These are phyloP conservation scores for Chrysomela aeneicollis DNA, from an alignment of 2,888 invertebrate species.

Conservation along the genomic window DNA sequence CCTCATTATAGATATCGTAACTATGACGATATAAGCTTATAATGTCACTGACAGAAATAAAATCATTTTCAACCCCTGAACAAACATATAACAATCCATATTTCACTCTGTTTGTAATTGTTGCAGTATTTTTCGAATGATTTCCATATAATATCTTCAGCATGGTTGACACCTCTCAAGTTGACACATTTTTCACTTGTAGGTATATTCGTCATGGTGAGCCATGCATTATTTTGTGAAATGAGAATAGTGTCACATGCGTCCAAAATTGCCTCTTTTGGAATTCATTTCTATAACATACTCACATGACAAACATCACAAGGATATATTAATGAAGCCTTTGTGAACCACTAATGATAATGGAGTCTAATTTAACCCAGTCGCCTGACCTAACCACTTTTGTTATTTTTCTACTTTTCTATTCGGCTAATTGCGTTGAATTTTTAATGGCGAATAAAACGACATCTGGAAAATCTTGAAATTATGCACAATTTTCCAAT, in stretches of 20 bases:
- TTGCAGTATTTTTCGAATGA: too few species aligned
- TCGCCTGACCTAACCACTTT: constrained; percentile 35
- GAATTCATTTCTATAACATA: constrained; percentile 26
- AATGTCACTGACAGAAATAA: too few species aligned
- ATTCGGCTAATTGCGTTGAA: constrained; percentile 32
- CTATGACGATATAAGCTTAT: too few species aligned
- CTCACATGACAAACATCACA: constrained; percentile 26
- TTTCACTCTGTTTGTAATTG: too few species aligned
- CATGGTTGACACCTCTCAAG: too few species aligned
- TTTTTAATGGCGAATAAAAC: constrained; percentile 33
- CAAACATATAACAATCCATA: too few species aligned
- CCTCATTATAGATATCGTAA: too few species aligned
- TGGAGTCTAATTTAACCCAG: constrained; percentile 27
- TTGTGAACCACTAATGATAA: constrained; percentile 33
- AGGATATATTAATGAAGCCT: constrained; percentile 33
- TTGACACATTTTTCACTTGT: too few species aligned
- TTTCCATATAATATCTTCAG: too few species aligned
- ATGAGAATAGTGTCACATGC: background rate
- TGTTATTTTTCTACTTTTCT: constrained; percentile 35
- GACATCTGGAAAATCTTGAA: constrained; percentile 38
- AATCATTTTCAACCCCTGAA: too few species aligned
- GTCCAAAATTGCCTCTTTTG: constrained; percentile 3
- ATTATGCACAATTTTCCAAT: constrained; percentile 41
- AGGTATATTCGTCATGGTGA: too few species aligned
- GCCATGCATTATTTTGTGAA: background rate